Percentiles rank a stretch among this genome's conserved stretches.
These are phyloP conservation scores for Chrysolina oricalcia DNA, from an alignment of 2,888 invertebrate species.

Conservation along the genomic window DNA sequence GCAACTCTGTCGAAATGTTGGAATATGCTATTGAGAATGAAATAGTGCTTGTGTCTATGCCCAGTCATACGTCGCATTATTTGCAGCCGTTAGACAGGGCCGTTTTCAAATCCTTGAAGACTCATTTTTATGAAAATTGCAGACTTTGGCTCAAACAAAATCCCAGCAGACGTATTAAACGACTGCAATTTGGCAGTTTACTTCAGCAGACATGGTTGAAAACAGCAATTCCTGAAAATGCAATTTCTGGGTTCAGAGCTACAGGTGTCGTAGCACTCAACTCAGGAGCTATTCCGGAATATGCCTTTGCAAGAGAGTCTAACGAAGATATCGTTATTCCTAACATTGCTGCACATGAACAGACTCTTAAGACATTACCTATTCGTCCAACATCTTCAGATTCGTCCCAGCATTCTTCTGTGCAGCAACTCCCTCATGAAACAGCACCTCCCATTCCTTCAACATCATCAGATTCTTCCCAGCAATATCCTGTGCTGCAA, in stretches of 20 bases:
- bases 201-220: neutral
- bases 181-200: neutral
- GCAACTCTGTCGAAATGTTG: conserved; percentile 26
- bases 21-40: conserved; percentile 17
- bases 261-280: neutral
- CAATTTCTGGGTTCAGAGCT: conserved; percentile 22
- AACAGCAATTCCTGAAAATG: conserved; percentile 1
- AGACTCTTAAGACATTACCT: no score
- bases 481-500: no score
- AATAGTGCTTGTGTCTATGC: conserved; percentile 5
- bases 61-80: conserved; percentile 10
- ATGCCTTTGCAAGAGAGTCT: neutral
- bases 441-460: no score
- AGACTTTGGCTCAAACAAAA: conserved; percentile 1
- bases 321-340: no score
- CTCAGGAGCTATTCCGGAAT: neutral
- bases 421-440: no score
- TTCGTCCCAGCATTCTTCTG: no score
- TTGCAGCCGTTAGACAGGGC: conserved; percentile 3
- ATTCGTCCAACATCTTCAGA: no score
- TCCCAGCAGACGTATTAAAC: neutral
- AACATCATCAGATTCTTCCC: no score
- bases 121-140: neutral
- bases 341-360: no score
- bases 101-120: conserved; percentile 12